Base-by-base conservation (phyloP, 2,113 vertebrate genomes). In the Columba janthina region DNA sequence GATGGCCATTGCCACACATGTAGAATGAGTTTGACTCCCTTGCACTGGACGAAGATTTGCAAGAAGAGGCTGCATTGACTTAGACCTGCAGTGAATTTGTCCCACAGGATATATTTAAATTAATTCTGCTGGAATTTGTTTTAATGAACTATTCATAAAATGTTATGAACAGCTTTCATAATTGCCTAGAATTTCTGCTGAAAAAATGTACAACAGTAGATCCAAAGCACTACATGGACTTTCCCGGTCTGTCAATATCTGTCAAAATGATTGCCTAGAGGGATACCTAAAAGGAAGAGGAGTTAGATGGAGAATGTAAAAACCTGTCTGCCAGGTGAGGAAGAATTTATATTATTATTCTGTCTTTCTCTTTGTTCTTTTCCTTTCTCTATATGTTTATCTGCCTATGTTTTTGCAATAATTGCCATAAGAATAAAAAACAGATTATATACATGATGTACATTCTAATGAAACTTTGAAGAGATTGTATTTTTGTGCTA, bases 141-240 rank as follows among this genome's bases (percentile, higher is more conserved):
- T 58, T 38, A 91, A 92, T 86, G 48, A 96, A 48, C 75, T 86
- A 67, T 83, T 92, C 65, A 81, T 90, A 84, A 92, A 96, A 74
- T 86, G 2, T 65, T 93, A 92, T 86, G 32, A 95, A 46, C 9
- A 53, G 28, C 42, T 92, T 90, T 89, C 21, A 67, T 65, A 90
- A 84, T 72, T 90, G 65, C 65, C 38, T 77, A 61, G 69, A 90
- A 90, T 88, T 90, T 86, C 65, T 84, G 10, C 13, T 48, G 44
- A 86, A 85, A 82, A 88, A 77, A 69, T 18, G 12, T 64, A 53
- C 22, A 46, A 74, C 34, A 22, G 60, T 86, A 80, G 60, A 86
- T 74, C 92, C 65, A 91, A 92, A 88, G 57, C 32, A 80, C 51
- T 86, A 44, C 22, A 20, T 53, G 58, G 82, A 75, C 65, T 88